These are phyloP conservation scores for Aurelia aurita complex sp. Pacific DNA, from an alignment of 30 jellyfish, hydroid and myxozoan genomes.

Conservation along the genomic window DNA sequence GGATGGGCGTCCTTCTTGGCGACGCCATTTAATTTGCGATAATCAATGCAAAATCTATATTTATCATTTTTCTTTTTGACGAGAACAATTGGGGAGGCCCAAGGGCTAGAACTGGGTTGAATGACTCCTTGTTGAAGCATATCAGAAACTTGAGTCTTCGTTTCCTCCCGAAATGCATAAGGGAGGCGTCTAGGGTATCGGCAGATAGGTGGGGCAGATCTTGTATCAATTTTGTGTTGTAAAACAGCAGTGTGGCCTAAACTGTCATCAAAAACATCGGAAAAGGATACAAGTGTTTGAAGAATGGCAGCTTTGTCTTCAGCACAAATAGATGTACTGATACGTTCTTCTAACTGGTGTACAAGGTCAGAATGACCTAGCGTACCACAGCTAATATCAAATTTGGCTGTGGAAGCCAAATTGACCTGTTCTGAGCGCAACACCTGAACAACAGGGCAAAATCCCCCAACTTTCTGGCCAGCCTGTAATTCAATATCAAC, in stretches of 20 bases:
- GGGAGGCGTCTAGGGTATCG: slow-evolving; percentile 53
- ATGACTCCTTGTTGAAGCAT: slow-evolving; percentile 40
- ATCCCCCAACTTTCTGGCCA: slow-evolving; percentile 8
- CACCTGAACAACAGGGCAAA: slow-evolving; percentile 45
- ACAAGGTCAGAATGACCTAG: too few species aligned
- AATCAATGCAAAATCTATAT: slow-evolving; percentile 36
- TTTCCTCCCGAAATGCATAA: slow-evolving; percentile 38
- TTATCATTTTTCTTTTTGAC: slow-evolving; percentile 36
- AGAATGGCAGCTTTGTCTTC: too few species aligned
- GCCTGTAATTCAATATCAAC: slow-evolving; percentile 31
- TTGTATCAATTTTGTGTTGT: slow-evolving; percentile 25
- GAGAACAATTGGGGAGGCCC: slow-evolving; percentile 60
- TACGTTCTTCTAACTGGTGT: too few species aligned
- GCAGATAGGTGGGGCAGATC: slow-evolving; percentile 36
- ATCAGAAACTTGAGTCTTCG: slow-evolving; percentile 27
- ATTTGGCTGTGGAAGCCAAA: too few species aligned
- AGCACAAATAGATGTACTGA: too few species aligned
- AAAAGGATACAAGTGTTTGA: background rate
- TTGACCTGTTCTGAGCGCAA: background rate
- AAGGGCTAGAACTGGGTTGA: slow-evolving; percentile 48
- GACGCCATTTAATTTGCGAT: slow-evolving; percentile 34
- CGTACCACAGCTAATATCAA: too few species aligned
- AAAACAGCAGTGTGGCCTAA: slow-evolving; percentile 37
- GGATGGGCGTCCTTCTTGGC: slow-evolving; percentile 70
- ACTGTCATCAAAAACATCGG: slow-evolving; percentile 38